A percentile compares a stretch with the other conserved stretches of the same genome.
phyloP scores from a whole-genome alignment of 1,140 invertebrate genomes.

The Ips nitidus region DNA sequence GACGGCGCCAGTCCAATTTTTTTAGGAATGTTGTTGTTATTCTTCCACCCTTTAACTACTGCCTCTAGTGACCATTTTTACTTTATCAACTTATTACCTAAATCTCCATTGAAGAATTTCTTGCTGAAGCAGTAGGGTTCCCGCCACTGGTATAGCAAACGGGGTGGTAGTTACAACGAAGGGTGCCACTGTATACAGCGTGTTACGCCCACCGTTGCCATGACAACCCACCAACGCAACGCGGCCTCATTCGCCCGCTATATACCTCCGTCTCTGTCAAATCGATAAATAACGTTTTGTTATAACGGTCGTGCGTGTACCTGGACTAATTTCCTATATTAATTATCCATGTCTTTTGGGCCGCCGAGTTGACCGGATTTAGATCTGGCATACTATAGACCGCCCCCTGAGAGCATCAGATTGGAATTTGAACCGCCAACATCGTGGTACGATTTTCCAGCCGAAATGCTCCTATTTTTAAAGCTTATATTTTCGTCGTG shows the following conservation, averaged over 20 bases:
- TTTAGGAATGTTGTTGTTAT: too few species aligned
- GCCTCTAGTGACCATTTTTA: too few species aligned
- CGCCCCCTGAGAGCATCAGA: not conserved
- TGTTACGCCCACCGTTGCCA: conserved; percentile 41
- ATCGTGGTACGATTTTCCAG: too few species aligned
- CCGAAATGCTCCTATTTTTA: not conserved
- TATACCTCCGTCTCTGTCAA: conserved; percentile 21
- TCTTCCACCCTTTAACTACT: too few species aligned
- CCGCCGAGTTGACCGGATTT: not conserved
- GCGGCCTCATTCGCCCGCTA: conserved; percentile 21
- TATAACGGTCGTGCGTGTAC: conserved; percentile 27
- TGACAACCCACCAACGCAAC: conserved; percentile 36
- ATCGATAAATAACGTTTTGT: conserved; percentile 35
- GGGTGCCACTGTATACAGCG: conserved; percentile 5
- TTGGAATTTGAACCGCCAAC: not conserved
- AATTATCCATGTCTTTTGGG: not conserved
- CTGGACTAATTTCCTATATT: conserved; percentile 14
- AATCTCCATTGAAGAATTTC: too few species aligned
- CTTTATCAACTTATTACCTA: too few species aligned
- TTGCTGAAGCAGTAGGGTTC: too few species aligned
- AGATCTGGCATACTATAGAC: not conserved
- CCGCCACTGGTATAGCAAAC: not conserved
- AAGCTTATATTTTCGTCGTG: not conserved
- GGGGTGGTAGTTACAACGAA: not conserved
- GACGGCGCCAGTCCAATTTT: conserved; percentile 42